Percentiles rank a stretch among this genome's conserved stretches.
Evolutionary conservation across 2,797 vertebrate genomes (phyloP).

Genomic region (Eulemur coronatus): DNA sequence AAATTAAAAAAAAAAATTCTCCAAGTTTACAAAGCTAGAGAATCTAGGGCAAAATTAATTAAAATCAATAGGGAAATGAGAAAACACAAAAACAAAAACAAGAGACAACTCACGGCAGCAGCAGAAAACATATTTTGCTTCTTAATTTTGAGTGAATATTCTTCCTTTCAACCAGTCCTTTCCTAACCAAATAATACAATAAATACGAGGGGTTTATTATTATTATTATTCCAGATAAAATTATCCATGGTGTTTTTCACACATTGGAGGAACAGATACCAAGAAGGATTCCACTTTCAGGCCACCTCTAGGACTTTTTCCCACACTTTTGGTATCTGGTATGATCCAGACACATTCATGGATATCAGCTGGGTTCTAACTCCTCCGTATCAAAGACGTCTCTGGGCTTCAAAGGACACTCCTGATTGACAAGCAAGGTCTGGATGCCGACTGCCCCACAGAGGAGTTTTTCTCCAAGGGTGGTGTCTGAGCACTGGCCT

Average conservation of each 20-base stretch:
- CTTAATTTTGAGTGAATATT: conserved; percentile 63
- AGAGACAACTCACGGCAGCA: not conserved
- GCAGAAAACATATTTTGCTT: conserved; percentile 45
- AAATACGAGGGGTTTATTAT: not conserved
- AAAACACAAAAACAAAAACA: conserved; percentile 36
- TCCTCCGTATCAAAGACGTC: not conserved
- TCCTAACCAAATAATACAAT: not conserved
- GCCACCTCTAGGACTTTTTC: not conserved
- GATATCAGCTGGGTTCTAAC: not conserved
- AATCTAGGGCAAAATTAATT: conserved; percentile 63
- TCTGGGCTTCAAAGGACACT: conserved; percentile 48
- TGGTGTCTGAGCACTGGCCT: not conserved
- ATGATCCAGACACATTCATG: not conserved
- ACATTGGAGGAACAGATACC: not conserved
- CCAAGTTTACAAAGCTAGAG: conserved; percentile 34
- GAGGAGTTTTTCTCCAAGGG: not conserved
- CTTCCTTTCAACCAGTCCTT: not conserved
- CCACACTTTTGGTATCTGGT: not conserved
- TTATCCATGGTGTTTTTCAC: not conserved
- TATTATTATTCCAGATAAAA: not conserved
- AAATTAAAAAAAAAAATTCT: conserved; percentile 18
- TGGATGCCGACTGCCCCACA: not conserved
- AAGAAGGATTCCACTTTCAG: not conserved
- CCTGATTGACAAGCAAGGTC: conserved; percentile 22
- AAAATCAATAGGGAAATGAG: conserved; percentile 31